phyloP scores from a whole-genome alignment of 2,888 invertebrate genomes.

The Anticlea derivata region DNA sequence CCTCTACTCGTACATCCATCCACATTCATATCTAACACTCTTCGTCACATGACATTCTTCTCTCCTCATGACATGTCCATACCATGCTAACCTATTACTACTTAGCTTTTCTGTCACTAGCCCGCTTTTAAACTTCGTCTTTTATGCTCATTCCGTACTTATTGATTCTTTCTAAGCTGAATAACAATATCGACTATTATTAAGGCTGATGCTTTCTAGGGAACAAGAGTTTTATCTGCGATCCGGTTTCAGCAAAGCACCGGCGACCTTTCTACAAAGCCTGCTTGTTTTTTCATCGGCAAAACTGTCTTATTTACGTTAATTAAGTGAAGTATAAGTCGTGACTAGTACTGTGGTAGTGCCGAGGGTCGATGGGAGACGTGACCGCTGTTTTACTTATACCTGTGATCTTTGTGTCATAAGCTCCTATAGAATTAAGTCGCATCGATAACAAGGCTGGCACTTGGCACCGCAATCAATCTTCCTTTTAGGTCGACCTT shows the following conservation, averaged over 20 bases:
- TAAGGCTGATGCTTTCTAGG: not conserved
- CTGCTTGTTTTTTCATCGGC: slow-evolving; percentile 70
- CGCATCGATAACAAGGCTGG: slow-evolving; percentile 1
- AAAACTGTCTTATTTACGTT: slow-evolving; percentile 81
- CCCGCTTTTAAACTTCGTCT: too few relatives aligned
- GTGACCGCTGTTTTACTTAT: slow-evolving; percentile 50
- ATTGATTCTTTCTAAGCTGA: too few relatives aligned
- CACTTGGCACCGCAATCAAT: slow-evolving; percentile 7
- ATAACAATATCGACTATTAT: too few relatives aligned
- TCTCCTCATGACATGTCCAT: too few relatives aligned
- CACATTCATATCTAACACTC: too few relatives aligned
- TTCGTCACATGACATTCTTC: too few relatives aligned
- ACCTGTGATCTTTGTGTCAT: slow-evolving; percentile 53
- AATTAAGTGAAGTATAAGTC: slow-evolving; percentile 83
- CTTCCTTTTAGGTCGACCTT: slow-evolving; percentile 21
- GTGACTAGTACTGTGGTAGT: slow-evolving; percentile 79
- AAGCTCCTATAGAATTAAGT: slow-evolving; percentile 28
- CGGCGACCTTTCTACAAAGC: slow-evolving; percentile 61
- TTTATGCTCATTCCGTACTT: too few relatives aligned
- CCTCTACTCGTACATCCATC: too few relatives aligned
- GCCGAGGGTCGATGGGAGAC: slow-evolving; percentile 51
- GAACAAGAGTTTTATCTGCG: slow-evolving; percentile 36
- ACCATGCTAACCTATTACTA: too few relatives aligned
- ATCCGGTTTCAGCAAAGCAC: slow-evolving; percentile 69
- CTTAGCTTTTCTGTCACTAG: too few relatives aligned